phyloP scores from a whole-genome alignment of 2,113 vertebrate genomes.

The Pristiophorus japonicus region DNA sequence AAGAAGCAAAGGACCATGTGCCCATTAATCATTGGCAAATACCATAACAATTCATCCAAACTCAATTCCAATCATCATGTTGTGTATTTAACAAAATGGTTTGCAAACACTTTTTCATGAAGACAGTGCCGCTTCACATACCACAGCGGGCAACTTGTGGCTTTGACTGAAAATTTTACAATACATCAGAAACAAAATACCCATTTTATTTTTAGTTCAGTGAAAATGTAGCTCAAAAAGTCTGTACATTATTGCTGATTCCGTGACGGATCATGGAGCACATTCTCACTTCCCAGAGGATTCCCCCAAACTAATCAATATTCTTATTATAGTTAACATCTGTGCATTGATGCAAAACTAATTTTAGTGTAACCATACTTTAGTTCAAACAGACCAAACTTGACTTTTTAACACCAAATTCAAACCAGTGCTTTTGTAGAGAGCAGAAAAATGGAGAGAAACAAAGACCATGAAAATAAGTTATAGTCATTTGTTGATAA shows the following conservation, averaged over 20 bases:
- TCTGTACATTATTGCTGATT: background rate
- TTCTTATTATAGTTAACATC: background rate
- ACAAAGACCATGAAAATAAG: background rate
- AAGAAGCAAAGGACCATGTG: background rate
- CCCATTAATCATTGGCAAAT: background rate
- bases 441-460: background rate
- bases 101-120: background rate
- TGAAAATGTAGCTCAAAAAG: background rate
- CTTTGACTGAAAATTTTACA: background rate
- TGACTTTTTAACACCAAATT: background rate
- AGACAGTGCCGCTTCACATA: background rate
- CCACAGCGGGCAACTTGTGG: background rate
- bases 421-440: no score
- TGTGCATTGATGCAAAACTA: background rate
- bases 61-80: background rate
- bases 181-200: background rate
- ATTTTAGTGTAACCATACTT: background rate
- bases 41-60: background rate
- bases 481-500: background rate
- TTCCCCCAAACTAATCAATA: background rate
- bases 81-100: background rate
- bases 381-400: background rate
- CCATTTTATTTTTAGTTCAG: no score
- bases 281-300: background rate
- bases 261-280: background rate